Percentiles rank a stretch among this genome's conserved stretches.
Evolutionary conservation across 2,113 vertebrate genomes (phyloP).

Genomic region (Ia io): DNA sequence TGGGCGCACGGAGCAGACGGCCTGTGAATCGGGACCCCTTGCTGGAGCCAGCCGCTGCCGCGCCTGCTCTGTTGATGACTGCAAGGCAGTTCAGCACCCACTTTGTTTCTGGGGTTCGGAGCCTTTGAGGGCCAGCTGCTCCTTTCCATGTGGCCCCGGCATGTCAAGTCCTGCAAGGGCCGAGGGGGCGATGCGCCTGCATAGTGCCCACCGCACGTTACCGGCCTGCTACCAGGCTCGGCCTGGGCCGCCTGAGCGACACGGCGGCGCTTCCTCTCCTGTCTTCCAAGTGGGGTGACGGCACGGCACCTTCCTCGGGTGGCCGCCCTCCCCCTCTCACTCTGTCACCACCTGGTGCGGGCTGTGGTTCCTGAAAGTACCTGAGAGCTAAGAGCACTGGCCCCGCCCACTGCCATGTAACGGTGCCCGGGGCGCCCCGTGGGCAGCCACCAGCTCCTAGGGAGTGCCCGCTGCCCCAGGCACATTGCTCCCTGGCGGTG

Average conservation of each 20-base stretch:
- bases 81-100: accelerated
- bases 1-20: neutral
- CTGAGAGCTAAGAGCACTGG: neutral
- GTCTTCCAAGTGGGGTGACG: neutral
- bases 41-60: no score
- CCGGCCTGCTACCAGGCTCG: neutral
- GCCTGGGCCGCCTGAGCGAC: no score
- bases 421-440: neutral
- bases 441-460: neutral
- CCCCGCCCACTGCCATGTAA: neutral
- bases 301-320: neutral
- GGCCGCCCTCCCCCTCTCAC: neutral
- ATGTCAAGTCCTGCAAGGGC: neutral
- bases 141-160: neutral
- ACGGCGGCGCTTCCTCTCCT: neutral
- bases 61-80: accelerated
- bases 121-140: neutral
- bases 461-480: no score
- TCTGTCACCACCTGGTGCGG: neutral
- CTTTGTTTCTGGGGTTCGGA: neutral
- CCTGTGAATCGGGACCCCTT: accelerated
- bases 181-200: neutral
- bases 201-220: accelerated
- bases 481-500: accelerated
- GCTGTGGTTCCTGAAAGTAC: neutral